Evolutionary conservation across 2,113 vertebrate species (phyloP).

Genomic region (Grallaria varia): DNA sequence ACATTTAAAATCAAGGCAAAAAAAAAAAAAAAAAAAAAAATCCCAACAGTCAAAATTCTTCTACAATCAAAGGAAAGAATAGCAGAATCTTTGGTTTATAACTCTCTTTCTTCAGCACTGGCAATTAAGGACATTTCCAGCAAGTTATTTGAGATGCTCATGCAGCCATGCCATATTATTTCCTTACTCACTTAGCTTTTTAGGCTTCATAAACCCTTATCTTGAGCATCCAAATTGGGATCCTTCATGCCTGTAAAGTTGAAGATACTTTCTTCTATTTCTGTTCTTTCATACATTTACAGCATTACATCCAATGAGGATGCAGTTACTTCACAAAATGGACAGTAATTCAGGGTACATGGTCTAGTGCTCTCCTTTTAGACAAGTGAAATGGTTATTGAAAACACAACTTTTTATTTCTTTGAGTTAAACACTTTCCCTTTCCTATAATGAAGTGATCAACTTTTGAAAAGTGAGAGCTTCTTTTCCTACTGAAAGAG

Average conservation of each 20-base stretch:
- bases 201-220: slow-evolving; percentile 12
- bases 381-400: neutral
- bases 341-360: neutral
- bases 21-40: neutral
- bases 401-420: neutral
- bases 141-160: neutral
- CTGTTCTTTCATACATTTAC: neutral
- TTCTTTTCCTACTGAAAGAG: neutral
- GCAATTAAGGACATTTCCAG: neutral
- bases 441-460: neutral
- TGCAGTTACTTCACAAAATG: neutral
- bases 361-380: neutral
- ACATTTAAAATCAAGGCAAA: neutral
- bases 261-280: slow-evolving; percentile 21
- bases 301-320: neutral
- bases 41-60: neutral
- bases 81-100: neutral
- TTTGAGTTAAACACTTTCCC: neutral
- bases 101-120: neutral
- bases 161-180: neutral
- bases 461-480: neutral
- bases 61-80: neutral
- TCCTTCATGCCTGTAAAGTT: neutral
- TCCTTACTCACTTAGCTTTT: slow-evolving; percentile 4
- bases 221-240: neutral